These are phyloP conservation scores for Tetropium fuscum DNA, from an alignment of 2,888 invertebrate species.

Conservation along the genomic window DNA sequence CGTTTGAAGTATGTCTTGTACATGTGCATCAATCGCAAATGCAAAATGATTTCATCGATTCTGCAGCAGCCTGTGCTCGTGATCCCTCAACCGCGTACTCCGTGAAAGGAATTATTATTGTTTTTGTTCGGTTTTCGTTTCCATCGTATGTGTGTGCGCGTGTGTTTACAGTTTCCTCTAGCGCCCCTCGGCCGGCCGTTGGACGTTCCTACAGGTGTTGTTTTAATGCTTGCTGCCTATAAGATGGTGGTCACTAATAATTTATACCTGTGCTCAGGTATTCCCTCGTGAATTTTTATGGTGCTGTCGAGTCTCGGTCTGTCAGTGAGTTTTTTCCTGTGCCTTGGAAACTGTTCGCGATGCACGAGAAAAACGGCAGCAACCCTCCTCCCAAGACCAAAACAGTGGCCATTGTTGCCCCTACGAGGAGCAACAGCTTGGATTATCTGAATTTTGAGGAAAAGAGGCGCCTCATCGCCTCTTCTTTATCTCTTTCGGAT, in stretches of 20 bases:
- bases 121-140: neutral
- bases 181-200: neutral
- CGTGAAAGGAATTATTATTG: neutral
- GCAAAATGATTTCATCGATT: conserved; percentile 12
- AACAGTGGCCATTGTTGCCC: conserved; percentile 76
- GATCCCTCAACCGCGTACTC: neutral
- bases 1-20: neutral
- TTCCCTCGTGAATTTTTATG: neutral
- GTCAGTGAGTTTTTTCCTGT: neutral
- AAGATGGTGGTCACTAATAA: conserved; percentile 7
- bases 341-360: conserved; percentile 36
- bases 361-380: conserved; percentile 55
- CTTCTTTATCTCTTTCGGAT: conserved; percentile 87
- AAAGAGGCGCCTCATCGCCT: conserved; percentile 89
- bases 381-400: conserved; percentile 62
- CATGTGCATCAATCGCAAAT: conserved; percentile 17
- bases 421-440: conserved; percentile 84
- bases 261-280: conserved; percentile 1
- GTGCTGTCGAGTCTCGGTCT: conserved; percentile 15
- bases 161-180: neutral
- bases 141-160: neutral
- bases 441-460: conserved; percentile 94
- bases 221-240: conserved; percentile 12
- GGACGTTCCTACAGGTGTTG: conserved; percentile 34
- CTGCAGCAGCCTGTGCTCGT: neutral